These are phyloP conservation scores for Euclidia mi DNA, from an alignment of 2,888 invertebrate genomes.

Conservation along the genomic window DNA sequence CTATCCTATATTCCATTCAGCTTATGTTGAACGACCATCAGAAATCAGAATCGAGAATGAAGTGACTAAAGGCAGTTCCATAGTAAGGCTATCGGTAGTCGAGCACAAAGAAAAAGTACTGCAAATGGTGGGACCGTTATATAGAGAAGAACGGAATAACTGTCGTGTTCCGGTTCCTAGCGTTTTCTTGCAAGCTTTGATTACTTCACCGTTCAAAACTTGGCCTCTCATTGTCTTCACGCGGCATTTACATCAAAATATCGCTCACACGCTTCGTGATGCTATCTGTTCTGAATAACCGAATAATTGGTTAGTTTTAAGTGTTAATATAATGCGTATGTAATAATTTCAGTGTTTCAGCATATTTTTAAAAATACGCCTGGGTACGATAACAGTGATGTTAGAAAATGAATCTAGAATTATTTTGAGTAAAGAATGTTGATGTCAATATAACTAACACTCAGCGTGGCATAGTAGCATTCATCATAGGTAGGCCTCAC, in stretches of 20 bases:
- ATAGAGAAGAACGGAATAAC: constrained; percentile 77
- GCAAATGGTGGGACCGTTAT: constrained; percentile 80
- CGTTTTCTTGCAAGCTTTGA: constrained; percentile 61
- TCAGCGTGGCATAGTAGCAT: no score
- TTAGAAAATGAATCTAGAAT: no score
- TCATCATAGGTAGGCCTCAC: no score
- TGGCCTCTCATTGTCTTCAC: constrained; percentile 55
- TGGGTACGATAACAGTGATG: no score
- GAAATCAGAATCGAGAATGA: constrained; percentile 30
- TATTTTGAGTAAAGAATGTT: no score
- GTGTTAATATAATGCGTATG: constrained; percentile 22
- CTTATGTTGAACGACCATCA: no score
- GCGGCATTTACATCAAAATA: constrained; percentile 30
- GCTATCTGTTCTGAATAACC: constrained; percentile 21
- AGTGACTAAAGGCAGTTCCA: constrained; percentile 27
- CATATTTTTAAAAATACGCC: no score
- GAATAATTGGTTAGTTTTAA: constrained; percentile 40
- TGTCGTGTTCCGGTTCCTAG: constrained; percentile 82
- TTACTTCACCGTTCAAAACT: constrained; percentile 51
- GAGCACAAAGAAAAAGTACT: constrained; percentile 82
- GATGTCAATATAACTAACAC: no score
- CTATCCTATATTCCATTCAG: no score
- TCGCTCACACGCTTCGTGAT: constrained; percentile 35
- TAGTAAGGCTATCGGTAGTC: constrained; percentile 60
- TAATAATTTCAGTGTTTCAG: no score